A percentile compares a stretch with the other conserved stretches of the same genome.
Evolutionary conservation across 1,140 invertebrate genomes (phyloP).

Genomic region (Zaprionus capensis): DNA sequence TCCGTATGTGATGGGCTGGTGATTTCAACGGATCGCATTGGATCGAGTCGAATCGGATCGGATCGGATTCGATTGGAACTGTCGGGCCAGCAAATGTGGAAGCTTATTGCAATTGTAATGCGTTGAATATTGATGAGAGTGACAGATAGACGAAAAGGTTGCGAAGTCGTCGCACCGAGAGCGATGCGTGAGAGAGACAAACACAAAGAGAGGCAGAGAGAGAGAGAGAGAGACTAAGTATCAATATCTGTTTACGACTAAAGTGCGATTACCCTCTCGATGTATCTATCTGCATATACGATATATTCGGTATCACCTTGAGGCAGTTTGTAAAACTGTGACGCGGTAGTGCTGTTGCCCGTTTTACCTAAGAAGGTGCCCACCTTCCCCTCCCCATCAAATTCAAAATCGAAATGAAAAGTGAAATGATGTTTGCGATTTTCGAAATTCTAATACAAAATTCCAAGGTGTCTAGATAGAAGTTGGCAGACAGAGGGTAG

Average conservation of each 20-base stretch:
- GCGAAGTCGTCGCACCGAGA: conserved; percentile 10
- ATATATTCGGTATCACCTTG: conserved; percentile 24
- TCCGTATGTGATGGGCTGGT: conserved; percentile 69
- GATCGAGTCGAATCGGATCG: conserved; percentile 26
- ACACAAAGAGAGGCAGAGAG: not conserved
- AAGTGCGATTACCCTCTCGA: conserved; percentile 9
- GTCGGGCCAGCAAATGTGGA: conserved; percentile 54
- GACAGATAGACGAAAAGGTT: conserved; percentile 26
- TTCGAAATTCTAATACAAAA: conserved; percentile 19
- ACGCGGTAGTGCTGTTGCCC: not conserved
- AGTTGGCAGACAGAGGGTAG: not conserved
- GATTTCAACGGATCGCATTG: conserved; percentile 52
- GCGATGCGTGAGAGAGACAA: not conserved
- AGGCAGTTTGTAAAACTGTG: not conserved
- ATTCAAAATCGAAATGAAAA: conserved; percentile 19
- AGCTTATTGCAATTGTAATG: conserved; percentile 81
- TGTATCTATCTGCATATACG: not conserved
- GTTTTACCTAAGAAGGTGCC: too few species aligned
- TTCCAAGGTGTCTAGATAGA: conserved; percentile 1
- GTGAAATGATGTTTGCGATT: conserved; percentile 27
- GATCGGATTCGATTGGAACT: conserved; percentile 37
- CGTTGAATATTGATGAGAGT: conserved; percentile 79
- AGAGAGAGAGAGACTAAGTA: conserved; percentile 19
- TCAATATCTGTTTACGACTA: conserved; percentile 26
- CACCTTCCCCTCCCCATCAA: not conserved